phyloP scores from a whole-genome alignment of 2,797 vertebrate species.

The Eulemur rubriventer region DNA sequence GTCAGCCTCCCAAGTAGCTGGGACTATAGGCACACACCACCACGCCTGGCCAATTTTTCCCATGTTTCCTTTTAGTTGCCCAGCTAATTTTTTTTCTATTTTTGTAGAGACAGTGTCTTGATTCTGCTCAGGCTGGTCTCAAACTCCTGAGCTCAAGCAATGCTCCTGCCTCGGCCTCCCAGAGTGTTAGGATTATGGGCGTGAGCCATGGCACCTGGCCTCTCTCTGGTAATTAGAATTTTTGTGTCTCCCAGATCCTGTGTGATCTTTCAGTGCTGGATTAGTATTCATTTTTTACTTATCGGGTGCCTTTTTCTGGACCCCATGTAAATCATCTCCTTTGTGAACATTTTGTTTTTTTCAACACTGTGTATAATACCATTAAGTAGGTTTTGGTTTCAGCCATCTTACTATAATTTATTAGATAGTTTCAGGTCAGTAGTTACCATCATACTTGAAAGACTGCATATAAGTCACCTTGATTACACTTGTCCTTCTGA shows the following conservation, averaged over 20 bases:
- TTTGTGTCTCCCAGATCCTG: not conserved
- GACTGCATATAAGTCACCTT: not conserved
- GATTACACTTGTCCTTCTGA: not conserved
- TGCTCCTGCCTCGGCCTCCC: no score
- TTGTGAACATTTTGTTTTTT: not conserved
- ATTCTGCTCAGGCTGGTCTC: no score
- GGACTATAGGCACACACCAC: no score
- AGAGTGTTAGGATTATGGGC: no score
- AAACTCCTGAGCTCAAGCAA: no score
- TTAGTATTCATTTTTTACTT: not conserved
- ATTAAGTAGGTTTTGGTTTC: not conserved
- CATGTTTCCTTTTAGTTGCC: no score
- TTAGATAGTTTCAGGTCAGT: not conserved
- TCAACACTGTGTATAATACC: not conserved
- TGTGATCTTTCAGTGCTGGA: not conserved
- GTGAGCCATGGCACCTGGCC: no score
- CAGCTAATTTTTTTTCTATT: no score
- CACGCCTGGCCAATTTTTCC: no score
- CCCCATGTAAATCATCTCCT: not conserved
- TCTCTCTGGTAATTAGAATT: not conserved
- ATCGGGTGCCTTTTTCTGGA: not conserved
- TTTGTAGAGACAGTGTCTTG: no score
- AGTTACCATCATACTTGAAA: not conserved
- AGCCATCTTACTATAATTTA: not conserved
- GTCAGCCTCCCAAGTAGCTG: no score